Conservation (phyloP, 2,888 invertebrate genomes). For the Cephus pulcher region DNA sequence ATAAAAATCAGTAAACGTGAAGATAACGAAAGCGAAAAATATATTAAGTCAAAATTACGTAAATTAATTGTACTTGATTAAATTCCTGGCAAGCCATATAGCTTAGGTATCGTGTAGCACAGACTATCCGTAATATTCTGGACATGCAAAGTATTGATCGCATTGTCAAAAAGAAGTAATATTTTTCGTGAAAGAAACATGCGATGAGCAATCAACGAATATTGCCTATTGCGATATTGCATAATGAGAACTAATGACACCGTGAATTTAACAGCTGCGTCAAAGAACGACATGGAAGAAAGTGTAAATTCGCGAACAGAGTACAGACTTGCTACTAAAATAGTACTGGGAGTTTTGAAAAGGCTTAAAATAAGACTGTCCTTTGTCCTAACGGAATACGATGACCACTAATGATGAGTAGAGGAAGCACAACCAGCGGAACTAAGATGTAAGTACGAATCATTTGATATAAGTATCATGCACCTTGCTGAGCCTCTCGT, state of each 20-base stretch:
- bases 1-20: neutral
- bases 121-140: neutral
- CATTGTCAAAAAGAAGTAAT: neutral
- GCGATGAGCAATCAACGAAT: neutral
- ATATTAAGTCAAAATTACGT: neutral
- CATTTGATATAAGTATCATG: constrained; percentile 24
- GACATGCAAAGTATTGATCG: neutral
- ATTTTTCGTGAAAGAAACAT: neutral
- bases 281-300: neutral
- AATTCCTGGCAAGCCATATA: neutral
- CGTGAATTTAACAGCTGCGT: neutral
- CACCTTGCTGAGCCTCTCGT: constrained; percentile 16
- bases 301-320: neutral
- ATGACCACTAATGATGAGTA: neutral
- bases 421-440: constrained; percentile 36
- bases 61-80: neutral
- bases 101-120: neutral
- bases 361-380: neutral
- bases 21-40: neutral
- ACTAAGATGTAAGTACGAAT: constrained; percentile 31
- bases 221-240: neutral
- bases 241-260: neutral
- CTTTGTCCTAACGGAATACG: neutral
- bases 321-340: neutral
- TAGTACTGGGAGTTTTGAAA: neutral